These are phyloP conservation scores for Lysandra coridon DNA, from an alignment of 2,888 invertebrate species.

Conservation along the genomic window DNA sequence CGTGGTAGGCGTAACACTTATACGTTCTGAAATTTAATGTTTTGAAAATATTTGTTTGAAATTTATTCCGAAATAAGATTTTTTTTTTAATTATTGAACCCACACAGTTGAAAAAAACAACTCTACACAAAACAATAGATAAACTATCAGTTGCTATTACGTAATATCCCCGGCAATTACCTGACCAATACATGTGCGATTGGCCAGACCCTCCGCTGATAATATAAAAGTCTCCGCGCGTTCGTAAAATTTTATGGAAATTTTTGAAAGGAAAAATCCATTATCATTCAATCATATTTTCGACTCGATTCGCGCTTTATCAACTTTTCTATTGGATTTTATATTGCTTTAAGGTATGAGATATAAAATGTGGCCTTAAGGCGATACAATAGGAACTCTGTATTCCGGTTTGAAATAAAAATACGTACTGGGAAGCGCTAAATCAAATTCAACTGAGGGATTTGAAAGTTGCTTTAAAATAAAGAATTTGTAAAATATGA, in stretches of 20 bases:
- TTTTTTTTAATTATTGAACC: too few relatives aligned
- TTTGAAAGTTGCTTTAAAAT: too few relatives aligned
- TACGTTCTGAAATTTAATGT: too few relatives aligned
- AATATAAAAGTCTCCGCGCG: constrained; percentile 1
- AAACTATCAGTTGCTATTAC: not conserved
- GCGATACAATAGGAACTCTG: not conserved
- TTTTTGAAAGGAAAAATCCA: constrained; percentile 27
- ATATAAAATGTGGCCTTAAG: constrained; percentile 13
- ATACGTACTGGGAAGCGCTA: not conserved
- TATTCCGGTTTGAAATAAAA: not conserved
- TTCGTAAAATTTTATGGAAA: constrained; percentile 25
- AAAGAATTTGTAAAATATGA: too few relatives aligned
- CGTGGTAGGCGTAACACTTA: too few relatives aligned
- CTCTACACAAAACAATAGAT: not conserved
- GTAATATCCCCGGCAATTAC: not conserved
- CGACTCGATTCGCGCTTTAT: constrained; percentile 17
- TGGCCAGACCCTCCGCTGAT: constrained; percentile 9
- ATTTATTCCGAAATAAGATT: too few relatives aligned
- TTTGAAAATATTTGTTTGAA: too few relatives aligned
- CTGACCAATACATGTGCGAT: constrained; percentile 13
- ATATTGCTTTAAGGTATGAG: constrained; percentile 21
- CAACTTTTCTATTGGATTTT: constrained; percentile 19
- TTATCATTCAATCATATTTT: constrained; percentile 26
- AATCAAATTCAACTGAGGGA: too few relatives aligned
- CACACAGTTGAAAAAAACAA: too few relatives aligned